Evolutionary conservation across 2,797 vertebrate genomes (phyloP), one percentile per base, ranked within the genome.

Genomic region (Anableps anableps): DNA sequence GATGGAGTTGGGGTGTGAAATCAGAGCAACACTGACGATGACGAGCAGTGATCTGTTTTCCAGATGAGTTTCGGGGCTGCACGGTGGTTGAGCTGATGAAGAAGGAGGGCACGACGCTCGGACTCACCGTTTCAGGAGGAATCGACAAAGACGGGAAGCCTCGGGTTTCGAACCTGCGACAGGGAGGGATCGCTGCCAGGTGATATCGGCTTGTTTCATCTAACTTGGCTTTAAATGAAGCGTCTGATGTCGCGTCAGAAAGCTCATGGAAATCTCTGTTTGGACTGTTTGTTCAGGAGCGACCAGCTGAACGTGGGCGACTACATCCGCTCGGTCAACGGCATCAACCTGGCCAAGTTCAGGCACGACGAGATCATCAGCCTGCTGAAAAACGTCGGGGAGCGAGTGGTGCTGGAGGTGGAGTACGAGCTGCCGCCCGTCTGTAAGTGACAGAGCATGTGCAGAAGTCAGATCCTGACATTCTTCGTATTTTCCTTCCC

Each of bases 361-460:
- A 97, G 98, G 68, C 98, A 99, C 0, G 98, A 99, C 1, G 98
- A 99, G 91, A 99, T 99, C 94, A 99, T 99, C 95, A 99, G 98
- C 76, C 93, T 99, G 77, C 95, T 99, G 90, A 99, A 99, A 95
- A 99, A 99, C 0, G 98, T 99, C 1, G 98, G 98, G 0, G 98
- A 99, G 88, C 95, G 98, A 10, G 98, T 98, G 72, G 96, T 99
- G 10, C 93, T 99, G 70, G 98, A 99, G 95, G 97, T 99, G 5
- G 98, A 99, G 72, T 99, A 97, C 70, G 98, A 99, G 81, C 96
- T 99, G 45, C 98, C 98, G 0, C 97, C 97, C 0, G 94, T 98
- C 88, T 96, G 98, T 99, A 93, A 97, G 97, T 97, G 66, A 26
- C 51, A 38, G 31, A 23, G 31, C 7, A 1, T 31, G 9, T 50